Base-by-base conservation (phyloP, 1,140 invertebrate genomes). In the Ostrea denselamellosa region DNA sequence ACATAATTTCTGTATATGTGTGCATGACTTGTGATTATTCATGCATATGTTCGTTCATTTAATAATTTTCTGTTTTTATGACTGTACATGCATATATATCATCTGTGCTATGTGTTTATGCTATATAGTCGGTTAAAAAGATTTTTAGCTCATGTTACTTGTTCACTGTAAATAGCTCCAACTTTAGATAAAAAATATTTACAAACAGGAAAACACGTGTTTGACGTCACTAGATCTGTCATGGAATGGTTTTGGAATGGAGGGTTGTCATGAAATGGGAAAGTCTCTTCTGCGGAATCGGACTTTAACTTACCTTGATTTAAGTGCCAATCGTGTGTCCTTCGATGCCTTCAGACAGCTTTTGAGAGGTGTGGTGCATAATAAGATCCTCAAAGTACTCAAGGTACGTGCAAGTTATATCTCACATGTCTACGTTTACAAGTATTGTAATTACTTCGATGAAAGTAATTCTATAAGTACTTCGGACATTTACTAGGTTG, bases 191-290 rank as follows among this genome's bases (percentile, higher is more conserved):
- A n/a, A n/a, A n/a, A n/a, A n/a, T 77, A 8, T 8, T 19, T 83
- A 44, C 51, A 22, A 85, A 58, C 82, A 93, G 93, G 83, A 54
- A 8, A 93, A 93, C 83, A 84, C 68, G 4, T 87, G 88, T 8
- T 84, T 93, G 25, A 91, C 90, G 34, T 82, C 88, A 0, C 71
- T 94, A 25, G 90, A 91, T 83, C 77, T 94, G 58, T 90, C 92
- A 9, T 94, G 93, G 93, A 94, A 94, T 84, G 93, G 93, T 14
- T 92, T 94, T 84, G 93, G 91, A 53, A 89, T 92, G 88, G 93
- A 93, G 86, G 93, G 93, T 2, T 92, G 91, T 54, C 86, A 92
- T 68, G 93, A 93, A 83, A 90, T 94, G 92, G 91, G 90, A 10
- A 91, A 92, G 77, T 87, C 91, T 7, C 86, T 94, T 44, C 85